Evolutionary conservation across 2,797 vertebrate species (phyloP), one percentile per base, ranked within the genome.

Genomic region (Hypotaenidia philippensis): DNA sequence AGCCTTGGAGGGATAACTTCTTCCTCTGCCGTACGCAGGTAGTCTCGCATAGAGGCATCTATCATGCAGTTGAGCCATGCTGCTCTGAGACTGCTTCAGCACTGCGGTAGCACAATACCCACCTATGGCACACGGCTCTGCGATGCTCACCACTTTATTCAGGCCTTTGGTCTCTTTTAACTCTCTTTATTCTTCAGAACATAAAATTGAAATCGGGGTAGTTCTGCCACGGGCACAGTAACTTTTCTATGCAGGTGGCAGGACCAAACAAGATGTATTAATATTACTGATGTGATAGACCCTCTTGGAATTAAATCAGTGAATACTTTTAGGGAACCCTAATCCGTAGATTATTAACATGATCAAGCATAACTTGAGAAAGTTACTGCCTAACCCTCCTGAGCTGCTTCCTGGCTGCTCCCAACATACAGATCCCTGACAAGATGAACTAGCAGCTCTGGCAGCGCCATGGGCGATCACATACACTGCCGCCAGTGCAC

Each of bases 261-360:
- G 66, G 52, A 81, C 77, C 45, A 34, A 92, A 63, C 29, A 66
- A 74, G 86, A 89, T 61, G 36, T 74, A 50, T 61, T 79, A 71
- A 56, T 83, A 61, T 53, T 63, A 70, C 3, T 70, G 75, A 85
- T 61, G 36, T n/a, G 78, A 93, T 45, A 92, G 92, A 93, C 64
- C 49, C 36, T 85, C 53, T 87, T 4, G 13, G 81, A 89, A 84
- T 89, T 89, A 90, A 80, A 82, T 34, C 71, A 71, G 61, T 68
- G 72, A 94, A 64, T 68, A 75, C 75, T 93, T 92, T 77, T 40
- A 63, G 75, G 72, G 65, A 96, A 38, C 64, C 44, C 88, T 91
- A 89, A 94, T 78, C 75, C 55, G 15, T 16, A 95, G 69, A 96
- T 94, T 78, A 94, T 83, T 94, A 93, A 93, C 92, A 93, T 60